Conservation (phyloP, 2,888 invertebrate genomes). For the Drosophila robusta region DNA sequence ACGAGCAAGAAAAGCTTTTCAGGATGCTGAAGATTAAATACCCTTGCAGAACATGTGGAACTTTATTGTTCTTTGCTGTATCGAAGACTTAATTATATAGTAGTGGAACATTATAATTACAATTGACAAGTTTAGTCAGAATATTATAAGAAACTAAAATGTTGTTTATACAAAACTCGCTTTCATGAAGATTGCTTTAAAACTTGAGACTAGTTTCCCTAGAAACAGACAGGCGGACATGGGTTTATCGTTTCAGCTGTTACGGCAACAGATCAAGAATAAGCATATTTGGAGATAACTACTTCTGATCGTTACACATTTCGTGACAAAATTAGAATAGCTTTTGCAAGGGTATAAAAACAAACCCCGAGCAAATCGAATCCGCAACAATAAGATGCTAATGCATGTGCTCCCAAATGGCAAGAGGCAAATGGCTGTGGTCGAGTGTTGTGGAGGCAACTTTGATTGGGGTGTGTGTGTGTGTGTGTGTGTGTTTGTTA, state of each 20-base stretch:
- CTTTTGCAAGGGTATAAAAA: slow-evolving; percentile 8
- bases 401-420: slow-evolving; percentile 70
- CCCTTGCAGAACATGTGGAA: not conserved
- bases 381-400: slow-evolving; percentile 69
- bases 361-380: slow-evolving; percentile 51
- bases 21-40: not conserved
- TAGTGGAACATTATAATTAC: no score
- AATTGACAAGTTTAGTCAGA: no score
- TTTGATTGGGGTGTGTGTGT: slow-evolving; percentile 46
- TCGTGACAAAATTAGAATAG: not conserved
- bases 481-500: slow-evolving; percentile 58
- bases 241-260: no score
- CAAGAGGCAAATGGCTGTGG: slow-evolving; percentile 50
- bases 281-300: not conserved
- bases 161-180: no score
- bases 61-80: no score
- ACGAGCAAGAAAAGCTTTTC: not conserved
- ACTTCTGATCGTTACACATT: not conserved
- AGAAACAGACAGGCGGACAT: no score
- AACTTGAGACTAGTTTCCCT: no score
- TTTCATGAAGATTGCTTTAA: no score
- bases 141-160: no score
- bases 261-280: no score
- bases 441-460: slow-evolving; percentile 33
- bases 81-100: no score